These are phyloP conservation scores for Tyria jacobaeae DNA, from an alignment of 2,888 invertebrate genomes.

Conservation along the genomic window DNA sequence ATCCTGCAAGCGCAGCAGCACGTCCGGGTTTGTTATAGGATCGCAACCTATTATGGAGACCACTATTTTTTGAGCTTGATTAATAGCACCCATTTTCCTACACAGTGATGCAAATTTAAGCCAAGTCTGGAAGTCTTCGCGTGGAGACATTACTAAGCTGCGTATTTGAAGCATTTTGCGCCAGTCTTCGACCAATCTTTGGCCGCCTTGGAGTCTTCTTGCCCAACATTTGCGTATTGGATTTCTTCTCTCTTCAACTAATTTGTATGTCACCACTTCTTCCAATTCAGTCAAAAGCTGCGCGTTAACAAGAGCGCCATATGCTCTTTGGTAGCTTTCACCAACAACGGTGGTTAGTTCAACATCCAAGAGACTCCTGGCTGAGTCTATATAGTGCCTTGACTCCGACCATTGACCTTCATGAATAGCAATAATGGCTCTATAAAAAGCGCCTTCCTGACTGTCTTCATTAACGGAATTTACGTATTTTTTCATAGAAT, in stretches of 20 bases:
- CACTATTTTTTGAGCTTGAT: slow-evolving; percentile 96
- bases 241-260: slow-evolving; percentile 96
- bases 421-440: slow-evolving; percentile 96
- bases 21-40: slow-evolving; percentile 90
- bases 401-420: slow-evolving; percentile 90
- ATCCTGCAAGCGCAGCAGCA: slow-evolving; percentile 90
- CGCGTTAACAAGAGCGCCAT: slow-evolving; percentile 97
- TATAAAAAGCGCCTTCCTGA: slow-evolving; percentile 97
- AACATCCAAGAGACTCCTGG: slow-evolving; percentile 96
- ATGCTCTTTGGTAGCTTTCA: slow-evolving; percentile 97
- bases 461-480: slow-evolving; percentile 94
- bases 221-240: slow-evolving; percentile 96
- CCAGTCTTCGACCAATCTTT: slow-evolving; percentile 99
- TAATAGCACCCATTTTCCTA: slow-evolving; percentile 95
- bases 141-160: slow-evolving; percentile 95
- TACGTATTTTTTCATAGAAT: slow-evolving; percentile 96
- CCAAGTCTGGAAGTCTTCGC: slow-evolving; percentile 98
- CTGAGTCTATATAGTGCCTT: slow-evolving; percentile 94
- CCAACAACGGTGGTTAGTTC: slow-evolving; percentile 98
- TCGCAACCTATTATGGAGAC: slow-evolving; percentile 93
- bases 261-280: slow-evolving; percentile 98
- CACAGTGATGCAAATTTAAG: slow-evolving; percentile 99
- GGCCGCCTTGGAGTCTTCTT: slow-evolving; percentile 97
- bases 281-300: slow-evolving; percentile 99
- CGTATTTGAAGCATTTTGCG: slow-evolving; percentile 98